phyloP scores from a whole-genome alignment of 2,113 vertebrate species.

The Thamnophis sirtalis region DNA sequence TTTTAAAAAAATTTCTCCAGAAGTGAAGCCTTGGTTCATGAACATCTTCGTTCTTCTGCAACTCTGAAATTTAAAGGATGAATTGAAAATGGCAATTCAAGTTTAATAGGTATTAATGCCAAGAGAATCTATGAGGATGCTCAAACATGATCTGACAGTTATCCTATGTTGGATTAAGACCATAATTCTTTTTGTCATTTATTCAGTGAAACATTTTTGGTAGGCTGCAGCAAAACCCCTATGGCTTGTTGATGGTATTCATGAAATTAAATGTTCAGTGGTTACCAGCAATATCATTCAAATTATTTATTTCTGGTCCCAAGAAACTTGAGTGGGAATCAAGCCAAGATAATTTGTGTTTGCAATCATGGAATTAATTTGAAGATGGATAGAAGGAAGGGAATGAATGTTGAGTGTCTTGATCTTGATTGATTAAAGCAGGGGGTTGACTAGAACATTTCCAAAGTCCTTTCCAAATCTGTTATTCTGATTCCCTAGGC shows the following conservation, averaged over 20 bases:
- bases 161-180: not conserved
- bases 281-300: not conserved
- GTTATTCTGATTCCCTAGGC: not conserved
- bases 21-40: not conserved
- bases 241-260: not conserved
- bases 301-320: not conserved
- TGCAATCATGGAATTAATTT: not conserved
- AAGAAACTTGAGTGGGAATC: not conserved
- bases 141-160: not conserved
- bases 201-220: not conserved
- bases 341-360: not conserved
- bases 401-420: not conserved
- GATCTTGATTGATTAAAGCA: not conserved
- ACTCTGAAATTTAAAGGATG: not conserved
- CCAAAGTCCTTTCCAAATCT: not conserved
- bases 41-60: not conserved
- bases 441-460: not conserved
- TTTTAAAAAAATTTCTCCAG: not conserved
- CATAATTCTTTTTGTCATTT: not conserved
- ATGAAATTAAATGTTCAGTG: constrained; percentile 3
- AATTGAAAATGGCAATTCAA: not conserved
- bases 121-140: not conserved
- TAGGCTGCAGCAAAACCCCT: not conserved
- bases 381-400: not conserved
- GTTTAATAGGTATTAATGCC: not conserved